A percentile compares a stretch with the other conserved stretches of the same genome.
Conservation (phyloP, 2,113 vertebrate species). For the Bungarus multicinctus region DNA sequence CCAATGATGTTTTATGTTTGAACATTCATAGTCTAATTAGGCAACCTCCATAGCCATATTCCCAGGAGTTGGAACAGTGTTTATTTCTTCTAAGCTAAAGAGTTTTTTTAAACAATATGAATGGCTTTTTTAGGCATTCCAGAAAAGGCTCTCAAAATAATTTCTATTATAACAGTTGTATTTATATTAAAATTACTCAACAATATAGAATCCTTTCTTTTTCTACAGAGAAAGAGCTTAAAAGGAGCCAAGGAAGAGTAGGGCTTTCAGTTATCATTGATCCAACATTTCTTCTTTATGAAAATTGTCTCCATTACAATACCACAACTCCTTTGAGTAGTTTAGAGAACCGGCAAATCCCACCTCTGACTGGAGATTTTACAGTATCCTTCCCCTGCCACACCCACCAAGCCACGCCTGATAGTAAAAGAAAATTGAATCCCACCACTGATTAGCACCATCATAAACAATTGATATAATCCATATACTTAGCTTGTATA, state of each 20-base stretch:
- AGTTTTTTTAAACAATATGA: neutral
- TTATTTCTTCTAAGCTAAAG: neutral
- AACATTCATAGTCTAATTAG: neutral
- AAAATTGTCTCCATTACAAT: neutral
- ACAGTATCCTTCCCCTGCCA: too few relatives aligned
- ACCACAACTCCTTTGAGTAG: neutral
- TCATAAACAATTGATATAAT: neutral
- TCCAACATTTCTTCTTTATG: neutral
- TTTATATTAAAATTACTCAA: neutral
- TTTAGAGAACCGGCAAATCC: too few relatives aligned
- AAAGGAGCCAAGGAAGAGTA: neutral
- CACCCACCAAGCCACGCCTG: too few relatives aligned
- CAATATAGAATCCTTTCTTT: neutral
- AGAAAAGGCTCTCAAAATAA: neutral
- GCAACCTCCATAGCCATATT: neutral
- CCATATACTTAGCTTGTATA: neutral
- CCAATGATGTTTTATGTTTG: neutral
- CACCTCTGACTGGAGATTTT: too few relatives aligned
- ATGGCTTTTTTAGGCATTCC: neutral
- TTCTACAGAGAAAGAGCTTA: neutral
- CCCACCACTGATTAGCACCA: neutral
- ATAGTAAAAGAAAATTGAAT: too few relatives aligned
- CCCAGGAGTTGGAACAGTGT: neutral
- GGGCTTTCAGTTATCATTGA: neutral
- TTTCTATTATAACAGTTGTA: neutral